Evolutionary conservation across 2,797 vertebrate genomes (phyloP).

Genomic region (Acanthurus leucopareius): DNA sequence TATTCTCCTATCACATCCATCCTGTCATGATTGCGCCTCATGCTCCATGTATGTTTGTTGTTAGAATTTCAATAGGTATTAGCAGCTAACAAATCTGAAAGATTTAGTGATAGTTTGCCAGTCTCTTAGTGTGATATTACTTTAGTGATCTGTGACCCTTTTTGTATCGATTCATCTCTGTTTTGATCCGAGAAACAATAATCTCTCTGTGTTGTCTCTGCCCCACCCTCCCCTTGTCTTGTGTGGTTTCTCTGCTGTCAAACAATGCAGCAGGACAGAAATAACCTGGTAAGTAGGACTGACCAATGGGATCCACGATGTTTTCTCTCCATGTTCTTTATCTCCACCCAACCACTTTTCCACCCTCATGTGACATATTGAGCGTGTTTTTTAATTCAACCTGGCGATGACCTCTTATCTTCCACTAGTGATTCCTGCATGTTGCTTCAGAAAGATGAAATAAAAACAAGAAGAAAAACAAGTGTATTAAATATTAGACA

Average conservation of each 20-base stretch:
- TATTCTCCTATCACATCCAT: slow-evolving; percentile 7
- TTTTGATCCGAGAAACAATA: slow-evolving; percentile 81
- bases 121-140: slow-evolving; percentile 32
- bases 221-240: slow-evolving; percentile 80
- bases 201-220: slow-evolving; percentile 86
- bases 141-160: slow-evolving; percentile 58
- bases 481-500: background rate
- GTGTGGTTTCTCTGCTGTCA: slow-evolving; percentile 87
- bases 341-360: slow-evolving; percentile 47
- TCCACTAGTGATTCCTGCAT: background rate
- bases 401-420: slow-evolving; percentile 1
- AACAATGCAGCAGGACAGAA: slow-evolving; percentile 98
- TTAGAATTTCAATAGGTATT: background rate
- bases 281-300: slow-evolving; percentile 96
- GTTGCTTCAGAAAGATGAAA: slow-evolving; percentile 11
- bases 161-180: slow-evolving; percentile 62
- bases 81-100: slow-evolving; percentile 2
- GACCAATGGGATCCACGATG: slow-evolving; percentile 69
- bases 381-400: slow-evolving; percentile 45
- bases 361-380: slow-evolving; percentile 52
- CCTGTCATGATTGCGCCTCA: background rate
- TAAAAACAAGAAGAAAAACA: background rate
- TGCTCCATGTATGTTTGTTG: slow-evolving; percentile 2
- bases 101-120: slow-evolving; percentile 8
- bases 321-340: slow-evolving; percentile 40